phyloP scores from a whole-genome alignment of 2,113 vertebrate species.

The Sminthopsis crassicaudata region DNA sequence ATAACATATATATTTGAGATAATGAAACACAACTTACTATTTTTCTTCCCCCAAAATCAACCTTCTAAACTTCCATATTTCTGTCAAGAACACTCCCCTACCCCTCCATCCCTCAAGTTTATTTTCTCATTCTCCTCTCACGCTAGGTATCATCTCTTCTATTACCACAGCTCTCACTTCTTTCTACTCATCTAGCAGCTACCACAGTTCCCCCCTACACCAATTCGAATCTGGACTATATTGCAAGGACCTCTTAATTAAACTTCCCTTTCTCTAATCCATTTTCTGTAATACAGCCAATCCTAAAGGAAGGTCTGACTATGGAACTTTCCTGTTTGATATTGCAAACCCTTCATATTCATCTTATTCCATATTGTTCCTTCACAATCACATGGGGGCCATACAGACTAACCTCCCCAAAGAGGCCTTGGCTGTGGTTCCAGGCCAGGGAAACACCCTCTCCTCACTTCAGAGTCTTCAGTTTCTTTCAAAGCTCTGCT shows the following conservation, averaged over 20 bases:
- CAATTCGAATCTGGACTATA: background rate
- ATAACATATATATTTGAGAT: background rate
- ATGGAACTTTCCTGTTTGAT: background rate
- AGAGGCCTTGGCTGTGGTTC: background rate
- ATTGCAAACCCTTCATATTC: background rate
- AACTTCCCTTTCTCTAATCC: background rate
- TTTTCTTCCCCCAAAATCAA: background rate
- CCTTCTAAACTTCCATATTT: background rate
- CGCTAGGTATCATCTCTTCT: background rate
- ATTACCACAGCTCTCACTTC: background rate
- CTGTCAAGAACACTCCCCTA: background rate
- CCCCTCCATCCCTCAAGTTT: background rate
- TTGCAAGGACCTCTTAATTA: background rate
- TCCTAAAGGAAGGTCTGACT: background rate
- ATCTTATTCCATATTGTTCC: background rate
- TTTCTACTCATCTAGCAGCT: background rate
- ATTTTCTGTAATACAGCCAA: background rate
- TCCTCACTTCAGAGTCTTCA: background rate
- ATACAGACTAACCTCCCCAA: background rate
- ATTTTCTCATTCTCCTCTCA: background rate
- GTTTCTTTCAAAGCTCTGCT: background rate
- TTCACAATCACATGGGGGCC: background rate
- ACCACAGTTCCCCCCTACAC: background rate
- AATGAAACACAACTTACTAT: background rate
- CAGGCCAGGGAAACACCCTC: too few relatives aligned